Base-by-base conservation (phyloP, 2,797 vertebrate species). In the Clarias laeviceps region DNA sequence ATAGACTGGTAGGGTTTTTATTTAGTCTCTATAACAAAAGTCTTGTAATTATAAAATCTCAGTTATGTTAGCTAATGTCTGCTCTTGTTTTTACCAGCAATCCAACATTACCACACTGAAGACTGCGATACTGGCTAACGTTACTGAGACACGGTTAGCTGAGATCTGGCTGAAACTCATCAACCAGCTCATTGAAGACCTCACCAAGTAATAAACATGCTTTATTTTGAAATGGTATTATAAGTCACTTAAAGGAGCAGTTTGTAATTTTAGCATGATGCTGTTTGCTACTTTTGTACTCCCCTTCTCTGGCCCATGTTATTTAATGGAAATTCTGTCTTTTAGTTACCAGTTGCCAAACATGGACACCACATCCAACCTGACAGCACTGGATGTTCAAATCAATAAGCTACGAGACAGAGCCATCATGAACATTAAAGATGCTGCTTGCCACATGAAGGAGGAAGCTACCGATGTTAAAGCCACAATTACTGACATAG, bases 301-400 rank as follows among this genome's bases (percentile, higher is more conserved):
- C 54, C 9, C 2, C 17, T 64, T 73, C 22, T 9, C 15, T 73
- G 56, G 45, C 17, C 5, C 17, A 4, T 9, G 27, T 62, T 74
- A 12, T 74, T 66, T 17, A 32, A 37, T 56, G 17, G 29, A n/a
- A 80, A 81, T 50, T 66, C 66, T 82, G 29, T 65, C 22, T 82
- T 3, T 11, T 82, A 95, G 91, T 87, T 96, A 94, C 90, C 92
- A 95, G 91, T 89, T 96, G 69, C 97, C 97, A 11, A 90, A 93
- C 78, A 88, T 96, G 45, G 96, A 97, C 90, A 96, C 96, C 61
- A 95, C 93, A 89, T 84, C 95, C 83, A 97, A 98, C 83, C 92
- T 99, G 86, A 99, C 98, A 14, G 82, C 96, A 59, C 95, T 99
- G 82, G 98, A 99, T 92, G 95, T 97, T 88, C 97, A 99, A 86